phyloP scores from a whole-genome alignment of 2,113 vertebrate genomes.

The Takifugu flavidus region DNA sequence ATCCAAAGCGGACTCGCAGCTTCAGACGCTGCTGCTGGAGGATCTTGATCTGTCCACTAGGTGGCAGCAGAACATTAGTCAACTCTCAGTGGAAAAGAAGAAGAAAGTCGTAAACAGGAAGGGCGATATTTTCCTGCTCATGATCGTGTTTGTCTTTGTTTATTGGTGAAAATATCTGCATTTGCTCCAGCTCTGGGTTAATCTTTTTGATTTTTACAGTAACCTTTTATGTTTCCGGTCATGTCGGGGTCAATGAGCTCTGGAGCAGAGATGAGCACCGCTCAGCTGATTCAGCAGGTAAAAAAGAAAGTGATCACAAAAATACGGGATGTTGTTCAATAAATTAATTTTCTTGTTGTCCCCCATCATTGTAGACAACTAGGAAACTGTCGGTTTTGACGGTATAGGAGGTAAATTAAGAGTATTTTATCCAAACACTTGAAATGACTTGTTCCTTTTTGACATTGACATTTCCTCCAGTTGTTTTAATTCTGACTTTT shows the following conservation, averaged over 20 bases:
- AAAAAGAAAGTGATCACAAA: not conserved
- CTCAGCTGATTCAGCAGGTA: conserved; percentile 57
- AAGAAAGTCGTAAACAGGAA: conserved; percentile 50
- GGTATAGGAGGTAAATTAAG: too few species aligned
- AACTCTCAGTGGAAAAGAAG: not conserved
- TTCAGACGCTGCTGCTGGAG: not conserved
- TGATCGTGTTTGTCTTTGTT: not conserved
- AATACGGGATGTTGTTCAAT: too few species aligned
- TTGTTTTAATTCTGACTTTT: too few species aligned
- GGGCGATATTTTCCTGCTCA: not conserved
- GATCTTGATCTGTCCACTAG: not conserved
- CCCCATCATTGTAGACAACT: too few species aligned
- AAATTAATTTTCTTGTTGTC: too few species aligned
- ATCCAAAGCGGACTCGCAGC: not conserved
- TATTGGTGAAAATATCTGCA: not conserved
- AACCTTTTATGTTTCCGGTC: not conserved
- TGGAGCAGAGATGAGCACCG: conserved; percentile 41
- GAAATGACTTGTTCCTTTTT: too few species aligned
- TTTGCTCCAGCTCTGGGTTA: rapidly evolving
- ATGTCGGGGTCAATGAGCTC: conserved; percentile 47
- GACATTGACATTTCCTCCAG: too few species aligned
- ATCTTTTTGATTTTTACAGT: not conserved
- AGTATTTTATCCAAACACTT: too few species aligned
- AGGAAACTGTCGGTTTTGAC: too few species aligned
- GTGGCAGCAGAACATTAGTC: conserved; percentile 1